Conservation (phyloP, 2,113 vertebrate species). For the Pachyramphus minor region DNA sequence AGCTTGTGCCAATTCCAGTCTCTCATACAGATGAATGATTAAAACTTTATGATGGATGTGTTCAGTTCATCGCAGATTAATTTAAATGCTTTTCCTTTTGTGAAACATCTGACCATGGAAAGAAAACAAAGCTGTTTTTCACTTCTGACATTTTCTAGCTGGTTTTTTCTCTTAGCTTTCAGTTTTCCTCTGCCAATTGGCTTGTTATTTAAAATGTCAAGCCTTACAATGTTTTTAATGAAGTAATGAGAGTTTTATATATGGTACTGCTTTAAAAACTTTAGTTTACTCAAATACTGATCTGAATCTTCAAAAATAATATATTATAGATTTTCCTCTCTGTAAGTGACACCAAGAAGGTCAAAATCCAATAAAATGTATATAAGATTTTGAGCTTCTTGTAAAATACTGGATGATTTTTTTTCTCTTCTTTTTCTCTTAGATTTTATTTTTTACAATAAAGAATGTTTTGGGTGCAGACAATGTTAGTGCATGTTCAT, state of each 20-base stretch:
- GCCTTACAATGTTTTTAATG: neutral
- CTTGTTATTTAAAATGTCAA: constrained; percentile 12
- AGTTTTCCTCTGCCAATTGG: neutral
- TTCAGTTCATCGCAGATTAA: neutral
- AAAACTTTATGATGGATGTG: neutral
- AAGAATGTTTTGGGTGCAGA: neutral
- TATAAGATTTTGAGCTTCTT: neutral
- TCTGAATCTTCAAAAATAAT: neutral
- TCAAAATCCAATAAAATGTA: neutral
- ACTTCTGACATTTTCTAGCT: neutral
- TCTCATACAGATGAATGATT: neutral
- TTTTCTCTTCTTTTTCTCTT: neutral
- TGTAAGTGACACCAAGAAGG: neutral
- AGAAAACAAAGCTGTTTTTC: constrained; percentile 47
- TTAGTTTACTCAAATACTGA: neutral
- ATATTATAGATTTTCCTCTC: neutral
- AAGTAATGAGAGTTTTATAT: neutral
- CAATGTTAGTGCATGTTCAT: neutral
- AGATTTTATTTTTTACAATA: neutral
- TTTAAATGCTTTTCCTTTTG: constrained; percentile 29
- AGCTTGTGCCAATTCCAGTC: neutral
- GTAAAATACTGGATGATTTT: neutral
- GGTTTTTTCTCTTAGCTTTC: neutral
- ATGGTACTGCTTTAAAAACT: neutral
- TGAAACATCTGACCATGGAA: neutral